Evolutionary conservation across 2,113 vertebrate genomes (phyloP), one percentile per base, ranked within the genome.

Genomic region (Tragelaphus imberbis): DNA sequence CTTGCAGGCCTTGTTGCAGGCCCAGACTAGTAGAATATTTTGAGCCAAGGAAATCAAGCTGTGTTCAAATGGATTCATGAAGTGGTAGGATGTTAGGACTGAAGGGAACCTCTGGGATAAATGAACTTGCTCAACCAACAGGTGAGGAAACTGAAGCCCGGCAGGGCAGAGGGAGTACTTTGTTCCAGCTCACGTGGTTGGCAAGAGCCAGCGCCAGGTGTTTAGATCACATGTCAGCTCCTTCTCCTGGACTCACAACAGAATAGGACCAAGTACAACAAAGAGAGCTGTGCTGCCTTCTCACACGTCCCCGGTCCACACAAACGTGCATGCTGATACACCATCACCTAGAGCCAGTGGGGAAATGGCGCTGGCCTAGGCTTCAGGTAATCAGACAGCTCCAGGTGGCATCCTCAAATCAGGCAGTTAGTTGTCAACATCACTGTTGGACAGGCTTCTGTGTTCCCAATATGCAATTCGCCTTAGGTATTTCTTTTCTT

Each of bases 21-120:
- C 80, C 58, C 27, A 14, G 23, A 9, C 17, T 86, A 27, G 15
- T 27, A 19, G 23, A 30, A 71, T 6, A 27, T 53, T 80, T 56
- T 10, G 59, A 94, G 65, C 49, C 79, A 80, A 98, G 28, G n/a
- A 94, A 91, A 84, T 97, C 56, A 55, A 94, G 63, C 16, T 49
- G 5, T 7, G 55, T 0, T 49, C 51, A 55, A 44, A 59, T 63
- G 21, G 40, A 40, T 87, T 17, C 65, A 12, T 5, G 55, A 36
- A 44, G 10, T 47, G 84, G 15, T 47, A 75, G 63, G 61, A 44
- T 58, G 19, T 77, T 88, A 63, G 56, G 8, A 8, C 5, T 77
- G 25, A 93, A 95, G 82, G 47, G 13, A 9, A 85, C 12, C 65
- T 51, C 49, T 79, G 28, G 8, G 82, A 68, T 63, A 53, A 53